Percentiles rank a stretch among this genome's conserved stretches.
Conservation (phyloP, 2,113 vertebrate species). For the Spizaetus ornatus region DNA sequence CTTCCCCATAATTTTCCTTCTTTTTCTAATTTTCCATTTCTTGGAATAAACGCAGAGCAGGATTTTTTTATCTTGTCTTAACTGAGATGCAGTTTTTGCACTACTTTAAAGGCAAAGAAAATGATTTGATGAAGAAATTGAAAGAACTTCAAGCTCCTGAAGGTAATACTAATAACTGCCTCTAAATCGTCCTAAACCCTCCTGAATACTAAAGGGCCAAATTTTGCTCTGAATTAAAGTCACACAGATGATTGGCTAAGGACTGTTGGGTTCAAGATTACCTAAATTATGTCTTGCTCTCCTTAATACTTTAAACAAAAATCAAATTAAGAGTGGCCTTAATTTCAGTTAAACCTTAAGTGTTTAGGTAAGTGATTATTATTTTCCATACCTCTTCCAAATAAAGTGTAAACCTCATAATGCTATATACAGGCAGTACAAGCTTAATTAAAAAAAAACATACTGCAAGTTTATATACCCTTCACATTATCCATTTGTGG, state of each 20-base stretch:
- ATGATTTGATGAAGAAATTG: not conserved
- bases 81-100: not conserved
- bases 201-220: not conserved
- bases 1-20: not conserved
- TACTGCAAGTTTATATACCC: not conserved
- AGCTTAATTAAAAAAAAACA: not conserved
- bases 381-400: not conserved
- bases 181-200: not conserved
- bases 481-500: not conserved
- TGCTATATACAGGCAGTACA: not conserved
- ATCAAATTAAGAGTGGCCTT: not conserved
- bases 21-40: not conserved
- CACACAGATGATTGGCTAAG: not conserved
- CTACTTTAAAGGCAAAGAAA: not conserved
- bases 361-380: not conserved
- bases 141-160: not conserved
- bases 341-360: not conserved
- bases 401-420: not conserved
- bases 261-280: not conserved
- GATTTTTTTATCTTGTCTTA: not conserved
- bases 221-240: not conserved
- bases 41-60: not conserved
- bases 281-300: not conserved
- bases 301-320: not conserved
- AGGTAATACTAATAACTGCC: not conserved